Conservation (phyloP, 37 sponge, comb jelly and placozoan genomes). For the Hormiphora californensis region DNA sequence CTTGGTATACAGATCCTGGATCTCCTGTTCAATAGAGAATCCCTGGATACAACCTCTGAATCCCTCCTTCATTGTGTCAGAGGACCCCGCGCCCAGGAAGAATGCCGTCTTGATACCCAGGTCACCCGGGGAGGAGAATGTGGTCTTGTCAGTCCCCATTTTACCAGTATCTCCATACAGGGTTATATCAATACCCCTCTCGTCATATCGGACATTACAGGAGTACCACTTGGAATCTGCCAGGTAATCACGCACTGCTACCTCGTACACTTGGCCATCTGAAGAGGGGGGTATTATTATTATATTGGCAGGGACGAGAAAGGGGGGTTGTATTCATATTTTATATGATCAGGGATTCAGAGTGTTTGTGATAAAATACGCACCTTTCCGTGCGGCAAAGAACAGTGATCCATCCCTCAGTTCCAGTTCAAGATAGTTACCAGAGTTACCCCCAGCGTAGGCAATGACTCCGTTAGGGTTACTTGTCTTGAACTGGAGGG, state of each 20-base stretch:
- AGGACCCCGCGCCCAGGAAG: not conserved
- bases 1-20: conserved; percentile 7
- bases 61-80: not conserved
- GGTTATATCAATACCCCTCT: not conserved
- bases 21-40: conserved; percentile 15
- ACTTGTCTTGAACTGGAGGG: conserved; percentile 25
- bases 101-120: not conserved
- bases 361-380: too few species aligned
- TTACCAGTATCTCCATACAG: conserved; percentile 6
- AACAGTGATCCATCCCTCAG: not conserved
- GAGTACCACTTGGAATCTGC: conserved; percentile 19
- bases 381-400: not conserved
- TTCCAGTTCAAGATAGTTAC: not conserved
- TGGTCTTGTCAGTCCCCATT: not conserved
- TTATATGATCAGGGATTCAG: too few species aligned
- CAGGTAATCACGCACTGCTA: not conserved
- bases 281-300: not conserved
- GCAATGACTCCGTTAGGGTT: conserved; percentile 16
- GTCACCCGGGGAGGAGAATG: not conserved
- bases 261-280: not conserved
- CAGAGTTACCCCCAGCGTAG: not conserved
- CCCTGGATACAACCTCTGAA: conserved; percentile 5
- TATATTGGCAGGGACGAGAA: not conserved
- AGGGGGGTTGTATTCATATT: too few species aligned
- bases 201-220: not conserved